Conservation (phyloP, 2,113 vertebrate genomes). For the Chloropsis cyanopogon region DNA sequence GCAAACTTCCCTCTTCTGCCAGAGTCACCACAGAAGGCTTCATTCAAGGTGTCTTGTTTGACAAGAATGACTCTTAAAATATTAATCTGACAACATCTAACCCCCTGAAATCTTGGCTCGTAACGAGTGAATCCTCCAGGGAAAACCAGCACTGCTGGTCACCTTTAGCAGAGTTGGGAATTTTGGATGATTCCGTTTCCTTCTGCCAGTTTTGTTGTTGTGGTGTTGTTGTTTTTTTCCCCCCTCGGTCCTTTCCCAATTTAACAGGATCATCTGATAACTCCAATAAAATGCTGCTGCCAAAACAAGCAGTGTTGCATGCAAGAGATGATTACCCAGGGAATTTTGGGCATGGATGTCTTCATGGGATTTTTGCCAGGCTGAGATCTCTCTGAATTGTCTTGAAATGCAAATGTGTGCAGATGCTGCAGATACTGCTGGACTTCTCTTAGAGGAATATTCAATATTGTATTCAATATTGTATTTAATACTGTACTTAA, state of each 20-base stretch:
- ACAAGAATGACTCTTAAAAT: background rate
- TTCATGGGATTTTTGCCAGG: background rate
- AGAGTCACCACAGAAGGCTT: background rate
- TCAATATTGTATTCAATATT: background rate
- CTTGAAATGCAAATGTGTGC: background rate
- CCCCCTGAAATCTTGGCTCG: background rate
- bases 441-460: background rate
- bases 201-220: background rate
- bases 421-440: background rate
- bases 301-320: background rate
- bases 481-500: too few relatives aligned
- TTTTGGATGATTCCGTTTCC: background rate
- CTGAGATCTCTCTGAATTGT: background rate
- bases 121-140: background rate
- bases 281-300: background rate
- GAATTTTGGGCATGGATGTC: background rate
- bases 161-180: slow-evolving; percentile 29
- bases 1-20: background rate
- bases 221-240: too few relatives aligned
- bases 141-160: background rate
- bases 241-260: background rate
- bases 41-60: background rate
- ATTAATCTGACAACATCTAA: background rate
- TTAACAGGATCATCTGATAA: background rate
- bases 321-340: background rate